Evolutionary conservation across 2,888 invertebrate species (phyloP), one percentile per base, ranked within the genome.

Genomic region (Lucinisca nassula): DNA sequence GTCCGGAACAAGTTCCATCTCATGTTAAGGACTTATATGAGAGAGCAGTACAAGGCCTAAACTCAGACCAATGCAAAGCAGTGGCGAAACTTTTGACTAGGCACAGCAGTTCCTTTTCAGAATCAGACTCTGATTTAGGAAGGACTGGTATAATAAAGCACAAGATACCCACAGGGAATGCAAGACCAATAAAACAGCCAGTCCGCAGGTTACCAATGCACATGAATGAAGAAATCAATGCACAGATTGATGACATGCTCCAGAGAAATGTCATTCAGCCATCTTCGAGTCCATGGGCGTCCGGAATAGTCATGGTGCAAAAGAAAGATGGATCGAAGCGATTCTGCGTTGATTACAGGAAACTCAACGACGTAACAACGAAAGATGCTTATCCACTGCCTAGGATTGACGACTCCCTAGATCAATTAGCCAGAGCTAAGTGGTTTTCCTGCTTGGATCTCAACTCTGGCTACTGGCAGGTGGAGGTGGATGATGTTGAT

Each of bases 151-250:
- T 82, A 4, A 84, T 87, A 10, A 30, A 73, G 21, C 88, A 90
- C 72, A 75, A 61, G 27, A 88, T 90, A 12, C 51, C 38, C 12
- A 89, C 90, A 17, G 90, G 86, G 21, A 24, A 78, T 70, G 83
- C 90, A 1, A 17, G 27, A 14, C 88, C 88, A 40, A 79, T 90
- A 17, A 82, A 83, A 77, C 87, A 87, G 35, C 85, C 87, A 21
- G 40, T 75, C n/a, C 79, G 88, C 0, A 35, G 85, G 37, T 6
- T 85, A 24, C 89, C 86, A 12, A n/a, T 61, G 8, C 61, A 61
- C 30, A 61, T 27, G 51, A 70, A 72, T 21, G 24, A 73, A 30
- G 73, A 49, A 35, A 51, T 24, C 4, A 27, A 72, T n/a, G 0
- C 37, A 21, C 37, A 74, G 51, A 72, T 51, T 35, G 58, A 58